Percentiles rank a stretch among this genome's conserved stretches.
These are phyloP conservation scores for Brachionus asplanchnoidis DNA, from an alignment of 1,140 invertebrate genomes.

Conservation along the genomic window DNA sequence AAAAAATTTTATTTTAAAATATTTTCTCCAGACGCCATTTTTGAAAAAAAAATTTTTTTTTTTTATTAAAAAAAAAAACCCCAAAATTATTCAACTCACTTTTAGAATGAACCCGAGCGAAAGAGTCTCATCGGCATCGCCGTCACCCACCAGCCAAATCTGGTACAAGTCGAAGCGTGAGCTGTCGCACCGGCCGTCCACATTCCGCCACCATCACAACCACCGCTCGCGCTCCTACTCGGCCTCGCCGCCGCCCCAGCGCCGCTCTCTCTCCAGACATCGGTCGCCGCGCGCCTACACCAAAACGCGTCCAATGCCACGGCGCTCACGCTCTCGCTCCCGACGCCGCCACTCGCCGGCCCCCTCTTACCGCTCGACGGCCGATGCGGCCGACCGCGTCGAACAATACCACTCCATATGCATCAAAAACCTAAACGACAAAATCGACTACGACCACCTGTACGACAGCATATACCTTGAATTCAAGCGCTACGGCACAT, in stretches of 20 bases:
- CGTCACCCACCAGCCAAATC: background rate
- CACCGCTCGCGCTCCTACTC: no score
- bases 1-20: background rate
- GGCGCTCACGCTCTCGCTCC: background rate
- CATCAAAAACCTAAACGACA: slow-evolving; percentile 39
- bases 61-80: background rate
- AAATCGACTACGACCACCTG: background rate
- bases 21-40: background rate
- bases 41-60: background rate
- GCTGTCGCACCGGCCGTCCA: background rate
- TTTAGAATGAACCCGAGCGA: slow-evolving; percentile 14
- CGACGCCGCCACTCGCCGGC: background rate
- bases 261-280: background rate
- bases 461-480: slow-evolving; percentile 5
- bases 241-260: no score
- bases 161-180: background rate
- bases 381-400: background rate
- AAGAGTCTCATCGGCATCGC: slow-evolving; percentile 11
- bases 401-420: slow-evolving; percentile 30
- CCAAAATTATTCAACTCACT: background rate
- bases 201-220: no score
- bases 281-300: background rate
- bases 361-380: background rate
- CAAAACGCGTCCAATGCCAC: background rate
- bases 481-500: slow-evolving; percentile 14